These are phyloP conservation scores for Cotesia glomerata DNA, from an alignment of 1,140 invertebrate species.

Conservation along the genomic window DNA sequence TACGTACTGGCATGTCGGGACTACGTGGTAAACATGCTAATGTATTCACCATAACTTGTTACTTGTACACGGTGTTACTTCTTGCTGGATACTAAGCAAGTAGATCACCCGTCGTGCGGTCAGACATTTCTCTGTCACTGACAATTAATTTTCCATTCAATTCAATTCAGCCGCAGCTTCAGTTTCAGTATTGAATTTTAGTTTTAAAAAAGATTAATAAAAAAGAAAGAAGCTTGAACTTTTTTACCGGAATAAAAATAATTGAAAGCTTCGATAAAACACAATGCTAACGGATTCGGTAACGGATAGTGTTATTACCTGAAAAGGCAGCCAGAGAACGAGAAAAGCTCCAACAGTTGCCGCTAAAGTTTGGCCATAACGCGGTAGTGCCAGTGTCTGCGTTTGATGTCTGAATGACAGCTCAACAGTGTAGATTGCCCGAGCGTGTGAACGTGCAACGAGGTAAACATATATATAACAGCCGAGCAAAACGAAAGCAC, in stretches of 20 bases:
- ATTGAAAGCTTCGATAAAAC: no score
- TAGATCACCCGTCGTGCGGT: neutral
- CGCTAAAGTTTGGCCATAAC: conserved; percentile 71
- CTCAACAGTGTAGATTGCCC: conserved; percentile 72
- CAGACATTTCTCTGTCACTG: neutral
- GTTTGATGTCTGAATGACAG: conserved; percentile 66
- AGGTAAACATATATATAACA: conserved; percentile 74
- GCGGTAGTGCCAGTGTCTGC: conserved; percentile 58
- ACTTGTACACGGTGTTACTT: no score
- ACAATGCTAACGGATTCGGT: neutral
- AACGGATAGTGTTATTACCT: conserved; percentile 50
- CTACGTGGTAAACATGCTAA: neutral
- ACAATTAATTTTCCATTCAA: neutral
- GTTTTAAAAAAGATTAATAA: no score
- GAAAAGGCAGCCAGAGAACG: conserved; percentile 70
- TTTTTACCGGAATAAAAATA: no score
- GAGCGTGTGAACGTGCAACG: conserved; percentile 70
- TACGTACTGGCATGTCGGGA: neutral
- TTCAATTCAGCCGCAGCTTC: no score
- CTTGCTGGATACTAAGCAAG: neutral
- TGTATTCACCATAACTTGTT: no score
- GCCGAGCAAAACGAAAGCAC: conserved; percentile 64
- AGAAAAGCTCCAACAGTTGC: conserved; percentile 71
- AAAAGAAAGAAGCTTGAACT: no score
- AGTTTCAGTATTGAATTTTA: no score